These are phyloP conservation scores for Polymixis flavicincta DNA, from an alignment of 2,888 invertebrate species.

Conservation along the genomic window DNA sequence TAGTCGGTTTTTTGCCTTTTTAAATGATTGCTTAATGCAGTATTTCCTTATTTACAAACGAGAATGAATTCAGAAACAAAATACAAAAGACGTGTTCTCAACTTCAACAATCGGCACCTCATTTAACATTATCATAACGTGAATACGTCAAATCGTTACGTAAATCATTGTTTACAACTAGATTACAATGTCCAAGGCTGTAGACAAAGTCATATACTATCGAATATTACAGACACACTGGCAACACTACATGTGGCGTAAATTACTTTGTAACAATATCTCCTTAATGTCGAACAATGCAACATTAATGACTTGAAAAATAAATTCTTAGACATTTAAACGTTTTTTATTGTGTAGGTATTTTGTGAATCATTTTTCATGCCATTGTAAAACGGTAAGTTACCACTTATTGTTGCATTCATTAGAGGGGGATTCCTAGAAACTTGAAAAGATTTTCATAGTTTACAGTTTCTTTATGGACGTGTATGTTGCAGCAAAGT, in stretches of 20 bases:
- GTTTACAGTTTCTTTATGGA: background rate
- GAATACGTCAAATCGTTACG: constrained; percentile 61
- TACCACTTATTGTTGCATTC: constrained; percentile 12
- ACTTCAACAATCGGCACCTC: constrained; percentile 27
- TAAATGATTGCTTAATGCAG: background rate
- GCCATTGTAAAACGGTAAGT: background rate
- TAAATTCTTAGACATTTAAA: constrained; percentile 19
- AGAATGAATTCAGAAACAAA: background rate
- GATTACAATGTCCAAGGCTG: constrained; percentile 68
- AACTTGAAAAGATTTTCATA: background rate
- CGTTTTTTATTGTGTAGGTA: background rate
- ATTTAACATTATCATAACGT: constrained; percentile 47
- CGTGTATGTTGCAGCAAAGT: background rate
- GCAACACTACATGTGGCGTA: constrained; percentile 38
- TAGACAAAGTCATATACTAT: constrained; percentile 55
- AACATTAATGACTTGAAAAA: constrained; percentile 4
- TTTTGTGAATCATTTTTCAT: background rate
- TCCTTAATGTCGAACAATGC: constrained; percentile 16
- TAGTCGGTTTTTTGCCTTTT: background rate
- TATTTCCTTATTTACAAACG: background rate
- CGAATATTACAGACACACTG: constrained; percentile 60
- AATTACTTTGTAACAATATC: constrained; percentile 26
- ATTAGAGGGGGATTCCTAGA: constrained; percentile 11
- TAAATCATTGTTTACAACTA: constrained; percentile 63
- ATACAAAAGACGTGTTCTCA: constrained; percentile 1